Percentiles rank a stretch among this genome's conserved stretches.
Conservation (phyloP, 2,797 vertebrate species). For the Tragelaphus oryx region DNA sequence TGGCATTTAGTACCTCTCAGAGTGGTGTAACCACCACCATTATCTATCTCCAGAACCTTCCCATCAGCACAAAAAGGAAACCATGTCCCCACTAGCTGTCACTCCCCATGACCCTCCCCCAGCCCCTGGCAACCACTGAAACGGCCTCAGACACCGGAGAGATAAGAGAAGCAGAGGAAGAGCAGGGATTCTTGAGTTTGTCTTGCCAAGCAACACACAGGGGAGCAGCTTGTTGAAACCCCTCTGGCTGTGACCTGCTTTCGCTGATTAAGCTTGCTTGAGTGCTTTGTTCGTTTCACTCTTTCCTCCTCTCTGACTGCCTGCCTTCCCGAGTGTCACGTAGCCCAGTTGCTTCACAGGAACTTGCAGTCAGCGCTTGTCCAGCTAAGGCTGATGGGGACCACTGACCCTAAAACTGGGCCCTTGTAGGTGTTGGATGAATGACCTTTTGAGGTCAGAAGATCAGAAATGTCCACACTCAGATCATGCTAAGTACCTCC, state of each 20-base stretch:
- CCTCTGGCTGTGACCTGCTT: neutral
- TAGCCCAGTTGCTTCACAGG: neutral
- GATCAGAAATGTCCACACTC: neutral
- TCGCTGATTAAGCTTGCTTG: neutral
- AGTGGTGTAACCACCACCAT: neutral
- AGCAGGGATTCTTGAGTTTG: neutral
- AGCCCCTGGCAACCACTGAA: neutral
- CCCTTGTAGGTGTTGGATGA: neutral
- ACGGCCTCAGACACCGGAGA: neutral
- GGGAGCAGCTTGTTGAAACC: neutral
- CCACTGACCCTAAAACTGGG: neutral
- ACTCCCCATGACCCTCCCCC: too few species aligned
- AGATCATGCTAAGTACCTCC: neutral
- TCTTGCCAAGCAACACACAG: neutral
- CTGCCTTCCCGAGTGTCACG: neutral
- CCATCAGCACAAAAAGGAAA: neutral
- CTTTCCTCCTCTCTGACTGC: neutral
- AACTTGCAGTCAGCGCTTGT: neutral
- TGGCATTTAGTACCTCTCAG: neutral
- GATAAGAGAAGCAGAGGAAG: neutral
- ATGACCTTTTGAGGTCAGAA: neutral
- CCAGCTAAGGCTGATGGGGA: neutral
- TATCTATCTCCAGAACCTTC: neutral
- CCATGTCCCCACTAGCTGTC: neutral
- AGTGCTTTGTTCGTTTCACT: neutral